phyloP scores from a whole-genome alignment of 2,888 invertebrate genomes.

The Mythimna albipuncta region DNA sequence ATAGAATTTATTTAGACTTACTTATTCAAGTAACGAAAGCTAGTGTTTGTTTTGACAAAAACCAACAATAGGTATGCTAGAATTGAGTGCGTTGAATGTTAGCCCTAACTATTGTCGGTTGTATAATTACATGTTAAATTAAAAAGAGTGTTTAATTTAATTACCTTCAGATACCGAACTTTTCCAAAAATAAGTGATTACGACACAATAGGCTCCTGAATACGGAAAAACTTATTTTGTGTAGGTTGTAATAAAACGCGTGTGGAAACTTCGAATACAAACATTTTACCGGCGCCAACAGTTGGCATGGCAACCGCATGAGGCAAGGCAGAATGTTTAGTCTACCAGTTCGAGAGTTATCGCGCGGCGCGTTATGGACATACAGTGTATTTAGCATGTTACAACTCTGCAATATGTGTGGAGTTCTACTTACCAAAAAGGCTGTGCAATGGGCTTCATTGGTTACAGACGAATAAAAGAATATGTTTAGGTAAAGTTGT shows the following conservation, averaged over 20 bases:
- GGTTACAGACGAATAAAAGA: slow-evolving; percentile 5
- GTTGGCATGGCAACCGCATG: slow-evolving; percentile 38
- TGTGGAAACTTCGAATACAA: slow-evolving; percentile 25
- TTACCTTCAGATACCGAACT: background rate
- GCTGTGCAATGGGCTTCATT: slow-evolving; percentile 50
- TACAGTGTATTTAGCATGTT: slow-evolving; percentile 47
- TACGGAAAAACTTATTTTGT: slow-evolving; percentile 2
- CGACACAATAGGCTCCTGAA: background rate
- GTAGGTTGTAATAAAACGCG: slow-evolving; percentile 10
- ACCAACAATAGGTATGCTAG: background rate
- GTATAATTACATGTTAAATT: too few species aligned
- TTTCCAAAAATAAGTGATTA: background rate
- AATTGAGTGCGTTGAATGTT: slow-evolving; percentile 2
- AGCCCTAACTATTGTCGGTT: background rate
- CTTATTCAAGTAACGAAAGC: background rate
- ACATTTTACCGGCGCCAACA: slow-evolving; percentile 22
- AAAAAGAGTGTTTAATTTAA: background rate
- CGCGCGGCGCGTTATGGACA: slow-evolving; percentile 25
- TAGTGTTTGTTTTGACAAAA: background rate
- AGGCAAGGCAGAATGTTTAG: slow-evolving; percentile 57
- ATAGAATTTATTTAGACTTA: background rate
- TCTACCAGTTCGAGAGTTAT: slow-evolving; percentile 41
- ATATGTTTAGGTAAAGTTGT: background rate
- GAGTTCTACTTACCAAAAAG: slow-evolving; percentile 54
- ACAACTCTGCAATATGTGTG: slow-evolving; percentile 22